Percentiles rank a stretch among this genome's conserved stretches.
phyloP scores from a whole-genome alignment of 2,888 invertebrate species.

The Leptinotarsa haldemani region DNA sequence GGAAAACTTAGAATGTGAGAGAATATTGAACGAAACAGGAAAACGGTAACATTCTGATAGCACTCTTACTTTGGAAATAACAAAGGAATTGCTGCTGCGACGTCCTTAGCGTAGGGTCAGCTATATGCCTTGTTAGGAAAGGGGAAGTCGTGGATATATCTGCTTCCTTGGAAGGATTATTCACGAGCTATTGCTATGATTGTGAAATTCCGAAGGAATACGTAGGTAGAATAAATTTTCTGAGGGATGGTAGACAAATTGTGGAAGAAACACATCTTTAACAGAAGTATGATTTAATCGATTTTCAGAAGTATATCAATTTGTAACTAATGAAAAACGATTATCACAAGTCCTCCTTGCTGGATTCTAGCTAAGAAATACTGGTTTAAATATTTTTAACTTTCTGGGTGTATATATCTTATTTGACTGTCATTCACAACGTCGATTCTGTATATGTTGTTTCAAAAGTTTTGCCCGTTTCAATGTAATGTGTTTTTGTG shows the following conservation, averaged over 20 bases:
- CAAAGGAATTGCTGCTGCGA: constrained; percentile 65
- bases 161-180: constrained; percentile 47
- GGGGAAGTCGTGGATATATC: constrained; percentile 46
- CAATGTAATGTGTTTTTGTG: too few relatives aligned
- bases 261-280: background rate
- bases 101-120: constrained; percentile 59
- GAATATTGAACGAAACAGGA: constrained; percentile 30
- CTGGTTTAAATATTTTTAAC: too few relatives aligned
- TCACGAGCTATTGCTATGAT: constrained; percentile 25
- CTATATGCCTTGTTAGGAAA: constrained; percentile 49
- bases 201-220: background rate
- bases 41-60: constrained; percentile 55
- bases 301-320: too few relatives aligned
- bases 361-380: too few relatives aligned
- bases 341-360: too few relatives aligned
- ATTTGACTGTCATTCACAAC: too few relatives aligned
- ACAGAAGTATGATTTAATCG: too few relatives aligned
- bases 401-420: too few relatives aligned
- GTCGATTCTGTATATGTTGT: too few relatives aligned
- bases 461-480: too few relatives aligned
- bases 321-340: too few relatives aligned
- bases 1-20: constrained; percentile 43
- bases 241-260: background rate
- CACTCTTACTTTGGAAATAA: constrained; percentile 61
- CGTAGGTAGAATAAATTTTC: background rate